A percentile compares a stretch with the other conserved stretches of the same genome.
Conservation (phyloP, 2,113 vertebrate species). For the Chlorodrepanis virens region DNA sequence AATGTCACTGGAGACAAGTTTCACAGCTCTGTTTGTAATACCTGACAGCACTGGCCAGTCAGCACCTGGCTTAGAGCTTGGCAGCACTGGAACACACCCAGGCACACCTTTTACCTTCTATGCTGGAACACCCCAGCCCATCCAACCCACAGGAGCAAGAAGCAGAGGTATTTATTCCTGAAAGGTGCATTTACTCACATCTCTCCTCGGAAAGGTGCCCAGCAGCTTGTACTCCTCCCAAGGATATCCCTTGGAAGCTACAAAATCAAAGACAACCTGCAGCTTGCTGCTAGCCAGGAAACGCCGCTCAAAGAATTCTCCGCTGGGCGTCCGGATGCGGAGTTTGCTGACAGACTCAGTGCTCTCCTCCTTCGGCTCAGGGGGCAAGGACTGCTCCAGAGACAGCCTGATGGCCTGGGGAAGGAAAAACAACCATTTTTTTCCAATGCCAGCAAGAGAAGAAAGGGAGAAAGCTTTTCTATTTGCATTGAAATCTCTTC, state of each 20-base stretch:
- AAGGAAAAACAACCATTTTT: not conserved
- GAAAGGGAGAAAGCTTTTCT: not conserved
- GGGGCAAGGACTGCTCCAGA: conserved; percentile 91
- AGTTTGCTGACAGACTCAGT: conserved; percentile 93
- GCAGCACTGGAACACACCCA: not conserved
- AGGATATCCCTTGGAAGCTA: conserved; percentile 97
- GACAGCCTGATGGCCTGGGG: conserved; percentile 93
- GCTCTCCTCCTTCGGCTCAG: conserved; percentile 88
- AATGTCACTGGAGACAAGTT: not conserved
- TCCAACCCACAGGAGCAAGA: not conserved
- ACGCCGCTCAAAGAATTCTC: conserved; percentile 93
- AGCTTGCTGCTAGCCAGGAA: conserved; percentile 94
- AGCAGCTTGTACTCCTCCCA: conserved; percentile 96
- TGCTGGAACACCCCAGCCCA: not conserved
- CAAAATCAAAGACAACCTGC: conserved; percentile 97
- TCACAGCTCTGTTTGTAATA: not conserved
- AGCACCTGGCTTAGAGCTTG: not conserved
- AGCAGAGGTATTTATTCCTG: not conserved
- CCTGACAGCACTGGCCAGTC: not conserved
- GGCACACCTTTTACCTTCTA: not conserved
- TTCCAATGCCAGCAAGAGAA: not conserved
- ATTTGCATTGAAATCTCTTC: not conserved
- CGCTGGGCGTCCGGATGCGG: conserved; percentile 92
- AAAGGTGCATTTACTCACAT: conserved; percentile 78
- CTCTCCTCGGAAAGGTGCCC: conserved; percentile 98